Base-by-base conservation (phyloP, 2,113 vertebrate genomes). In the Aramus guarauna region DNA sequence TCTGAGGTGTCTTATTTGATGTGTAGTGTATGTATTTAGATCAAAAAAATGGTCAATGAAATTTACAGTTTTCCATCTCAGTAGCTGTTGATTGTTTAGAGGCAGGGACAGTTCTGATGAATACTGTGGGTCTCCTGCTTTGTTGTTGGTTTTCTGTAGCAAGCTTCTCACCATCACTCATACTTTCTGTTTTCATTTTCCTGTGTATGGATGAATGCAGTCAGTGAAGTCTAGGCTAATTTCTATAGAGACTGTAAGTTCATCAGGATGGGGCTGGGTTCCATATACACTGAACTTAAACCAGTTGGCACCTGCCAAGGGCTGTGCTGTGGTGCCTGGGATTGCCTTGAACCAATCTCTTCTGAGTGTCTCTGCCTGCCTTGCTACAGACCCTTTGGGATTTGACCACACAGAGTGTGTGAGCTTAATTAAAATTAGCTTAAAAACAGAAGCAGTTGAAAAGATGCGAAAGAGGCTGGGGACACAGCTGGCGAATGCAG, bases 381-480 rank as follows among this genome's bases (percentile, higher is more conserved):
- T 94, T 74, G 63, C 43, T 37, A 16, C 16, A 74, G 68, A 36
- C 32, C 79, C 67, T 72, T 67, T 55, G 83, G 88, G 94, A 94
- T 90, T 3, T 88, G 82, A 77, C 94, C 94, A 91, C 79, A 74
- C 63, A 77, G 78, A 93, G 72, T 21, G 52, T 0, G 0, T 73
- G 66, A 8, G 36, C 63, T 94, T 96, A 96, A 95, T 96, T 96
- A 96, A 96, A 96, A 97, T 93, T 85, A 92, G 71, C 82, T 93
- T 88, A 76, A 95, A 94, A 95, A 3, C 85, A 80, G 85, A 60
- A 92, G 50, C 76, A 56, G 47, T 86, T 78, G 64, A 89, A 88
- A 93, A 81, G 34, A 86, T 72, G 60, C 1, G 0, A 79, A 86
- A 84, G 72, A 95, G 95, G 83, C 17, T 63, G 68, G 37, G 68